Percentiles rank a stretch among this genome's conserved stretches.
Conservation (phyloP, 2,888 invertebrate genomes). For the Cheiracanthium punctorium region DNA sequence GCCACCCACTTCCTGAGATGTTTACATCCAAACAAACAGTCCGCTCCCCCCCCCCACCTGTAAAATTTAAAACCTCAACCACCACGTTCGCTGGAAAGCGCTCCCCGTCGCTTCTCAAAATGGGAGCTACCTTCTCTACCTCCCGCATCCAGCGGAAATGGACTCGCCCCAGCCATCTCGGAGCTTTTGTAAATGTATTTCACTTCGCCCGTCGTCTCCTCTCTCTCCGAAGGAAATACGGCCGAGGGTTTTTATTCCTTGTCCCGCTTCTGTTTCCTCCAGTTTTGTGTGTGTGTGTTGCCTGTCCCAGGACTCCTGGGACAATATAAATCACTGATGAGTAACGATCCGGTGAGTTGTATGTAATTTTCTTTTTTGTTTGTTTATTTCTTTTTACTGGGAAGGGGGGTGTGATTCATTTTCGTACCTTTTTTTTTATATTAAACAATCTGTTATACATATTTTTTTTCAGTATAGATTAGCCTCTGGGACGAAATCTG, state of each 20-base stretch:
- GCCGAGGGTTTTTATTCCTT: neutral
- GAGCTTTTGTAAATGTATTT: neutral
- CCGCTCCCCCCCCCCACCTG: neutral
- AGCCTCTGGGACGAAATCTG: too few species aligned
- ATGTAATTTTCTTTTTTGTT: too few species aligned
- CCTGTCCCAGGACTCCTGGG: conserved; percentile 5
- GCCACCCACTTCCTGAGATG: too few species aligned
- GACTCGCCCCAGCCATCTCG: neutral
- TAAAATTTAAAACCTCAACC: neutral
- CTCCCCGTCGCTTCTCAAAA: neutral
- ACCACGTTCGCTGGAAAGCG: neutral
- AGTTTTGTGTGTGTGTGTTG: too few species aligned
- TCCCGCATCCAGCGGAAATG: neutral
- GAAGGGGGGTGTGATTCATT: too few species aligned
- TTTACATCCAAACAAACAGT: neutral
- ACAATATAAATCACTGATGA: conserved; percentile 13
- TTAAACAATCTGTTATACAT: too few species aligned
- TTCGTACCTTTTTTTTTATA: too few species aligned
- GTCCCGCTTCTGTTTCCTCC: neutral
- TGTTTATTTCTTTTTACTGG: too few species aligned
- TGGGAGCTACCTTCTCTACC: neutral
- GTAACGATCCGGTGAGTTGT: conserved; percentile 10
- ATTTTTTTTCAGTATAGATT: too few species aligned
- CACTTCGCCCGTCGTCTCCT: too few species aligned
- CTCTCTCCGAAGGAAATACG: neutral